phyloP scores from a whole-genome alignment of 2,888 invertebrate genomes.

The Lottia scabra region DNA sequence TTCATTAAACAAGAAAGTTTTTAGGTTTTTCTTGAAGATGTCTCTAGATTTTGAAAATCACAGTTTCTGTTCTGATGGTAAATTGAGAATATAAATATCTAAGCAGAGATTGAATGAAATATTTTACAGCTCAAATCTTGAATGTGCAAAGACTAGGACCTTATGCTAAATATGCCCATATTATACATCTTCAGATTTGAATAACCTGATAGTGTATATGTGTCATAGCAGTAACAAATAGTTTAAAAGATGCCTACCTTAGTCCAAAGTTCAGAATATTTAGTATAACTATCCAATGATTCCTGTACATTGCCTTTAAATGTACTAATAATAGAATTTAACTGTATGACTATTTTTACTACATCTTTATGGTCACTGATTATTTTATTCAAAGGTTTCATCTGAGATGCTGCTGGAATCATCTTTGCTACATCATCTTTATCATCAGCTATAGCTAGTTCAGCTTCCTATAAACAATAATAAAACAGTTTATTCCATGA shows the following conservation, averaged over 20 bases:
- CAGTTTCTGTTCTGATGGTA: no score
- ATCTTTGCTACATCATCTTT: conserved; percentile 59
- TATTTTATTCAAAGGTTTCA: conserved; percentile 68
- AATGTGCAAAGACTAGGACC: no score
- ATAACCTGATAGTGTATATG: no score
- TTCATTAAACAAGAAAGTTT: no score
- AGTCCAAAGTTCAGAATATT: conserved; percentile 77
- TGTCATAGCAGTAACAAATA: background rate
- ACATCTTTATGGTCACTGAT: conserved; percentile 88
- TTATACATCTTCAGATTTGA: no score
- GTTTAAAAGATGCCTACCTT: conserved; percentile 47
- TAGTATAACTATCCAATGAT: conserved; percentile 88
- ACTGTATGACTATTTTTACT: conserved; percentile 75
- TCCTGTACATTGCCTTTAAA: conserved; percentile 80
- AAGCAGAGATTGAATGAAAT: no score
- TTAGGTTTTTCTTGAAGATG: no score
- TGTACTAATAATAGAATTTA: conserved; percentile 66
- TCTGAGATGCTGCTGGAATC: conserved; percentile 52
- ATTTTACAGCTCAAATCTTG: no score
- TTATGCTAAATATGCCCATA: no score
- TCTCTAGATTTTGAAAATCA: no score
- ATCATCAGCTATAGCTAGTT: conserved; percentile 53
- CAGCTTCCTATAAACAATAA: conserved; percentile 52
- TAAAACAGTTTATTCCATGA: no score
- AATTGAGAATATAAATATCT: no score